phyloP scores from a whole-genome alignment of 2,113 vertebrate genomes.

The Pipa parva region DNA sequence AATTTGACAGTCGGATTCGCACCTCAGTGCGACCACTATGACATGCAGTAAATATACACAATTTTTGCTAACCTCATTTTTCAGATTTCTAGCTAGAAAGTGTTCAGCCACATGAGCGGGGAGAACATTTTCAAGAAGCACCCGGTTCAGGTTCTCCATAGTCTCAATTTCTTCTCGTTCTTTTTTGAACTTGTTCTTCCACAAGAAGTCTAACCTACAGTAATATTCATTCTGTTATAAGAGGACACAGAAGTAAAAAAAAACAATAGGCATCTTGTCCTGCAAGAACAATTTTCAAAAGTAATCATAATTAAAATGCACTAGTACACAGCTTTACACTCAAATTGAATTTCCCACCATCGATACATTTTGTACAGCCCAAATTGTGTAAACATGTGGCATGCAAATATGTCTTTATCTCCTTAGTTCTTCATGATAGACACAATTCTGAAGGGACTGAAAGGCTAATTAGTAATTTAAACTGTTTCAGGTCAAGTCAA shows the following conservation, averaged over 20 bases:
- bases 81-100: slow-evolving; percentile 93
- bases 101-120: slow-evolving; percentile 96
- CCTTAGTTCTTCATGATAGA: no score
- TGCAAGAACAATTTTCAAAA: slow-evolving; percentile 60
- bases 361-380: no score
- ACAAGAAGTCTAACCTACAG: slow-evolving; percentile 99
- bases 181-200: slow-evolving; percentile 99
- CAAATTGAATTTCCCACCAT: no score
- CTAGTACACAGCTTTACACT: no score
- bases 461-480: no score
- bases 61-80: slow-evolving; percentile 82
- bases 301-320: slow-evolving; percentile 42
- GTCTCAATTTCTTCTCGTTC: slow-evolving; percentile 98
- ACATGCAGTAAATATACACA: no score
- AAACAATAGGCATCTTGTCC: slow-evolving; percentile 85
- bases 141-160: slow-evolving; percentile 96
- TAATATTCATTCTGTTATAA: slow-evolving; percentile 99
- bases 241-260: slow-evolving; percentile 97
- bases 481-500: no score
- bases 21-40: no score
- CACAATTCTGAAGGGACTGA: no score
- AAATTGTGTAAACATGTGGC: no score
- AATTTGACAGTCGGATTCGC: no score
- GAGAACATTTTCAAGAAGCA: slow-evolving; percentile 92
- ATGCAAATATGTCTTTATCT: no score